Evolutionary conservation across 2,113 vertebrate genomes (phyloP), one percentile per base, ranked within the genome.

Genomic region (Tor tambroides): DNA sequence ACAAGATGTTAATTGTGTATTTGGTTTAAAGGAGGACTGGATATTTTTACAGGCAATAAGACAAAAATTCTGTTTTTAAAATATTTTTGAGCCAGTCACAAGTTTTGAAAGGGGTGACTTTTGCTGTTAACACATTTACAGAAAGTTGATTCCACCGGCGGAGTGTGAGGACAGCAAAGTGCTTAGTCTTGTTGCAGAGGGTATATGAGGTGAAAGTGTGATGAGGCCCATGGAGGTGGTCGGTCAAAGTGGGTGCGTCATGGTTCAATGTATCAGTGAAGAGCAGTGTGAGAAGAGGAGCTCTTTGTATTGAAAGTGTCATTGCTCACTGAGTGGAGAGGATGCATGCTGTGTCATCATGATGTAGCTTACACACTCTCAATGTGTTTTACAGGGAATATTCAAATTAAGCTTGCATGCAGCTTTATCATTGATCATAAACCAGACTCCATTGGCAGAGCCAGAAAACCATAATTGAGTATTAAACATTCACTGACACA

Each of bases 341-440:
- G 5, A 65, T 49, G 15, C 81, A 83, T 51, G 17, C 78, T 87
- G 86, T 6, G 51, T 86, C 79, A 88, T 86, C 77, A 87, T 54
- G 75, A 75, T 61, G 61, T 75, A 77, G 71, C 81, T 38, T 83
- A 81, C 59, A 74, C 12, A 17, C 69, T 87, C 77, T 72, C 46
- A 32, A 30, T 81, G 21, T 65, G 35, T 41, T 65, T 59, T 78
- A 82, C 61, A 80, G 56, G 65, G 75, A 83, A 87, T 80, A 82
- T 88, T 81, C 51, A 79, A 85, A 88, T 43, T 35, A 82, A 23
- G 38, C 28, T 69, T 79, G 78, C 3, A 30, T 32, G 30, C 26
- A 56, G 43, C 23, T 71, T 26, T 38, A 81, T 85, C 87, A 63
- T 14, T 78, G 69, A 72, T 76, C 61, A 30, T 87, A 63, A 88